A percentile compares a stretch with the other conserved stretches of the same genome.
phyloP scores from a whole-genome alignment of 1,140 invertebrate genomes.

The Drosophila eugracilis region DNA sequence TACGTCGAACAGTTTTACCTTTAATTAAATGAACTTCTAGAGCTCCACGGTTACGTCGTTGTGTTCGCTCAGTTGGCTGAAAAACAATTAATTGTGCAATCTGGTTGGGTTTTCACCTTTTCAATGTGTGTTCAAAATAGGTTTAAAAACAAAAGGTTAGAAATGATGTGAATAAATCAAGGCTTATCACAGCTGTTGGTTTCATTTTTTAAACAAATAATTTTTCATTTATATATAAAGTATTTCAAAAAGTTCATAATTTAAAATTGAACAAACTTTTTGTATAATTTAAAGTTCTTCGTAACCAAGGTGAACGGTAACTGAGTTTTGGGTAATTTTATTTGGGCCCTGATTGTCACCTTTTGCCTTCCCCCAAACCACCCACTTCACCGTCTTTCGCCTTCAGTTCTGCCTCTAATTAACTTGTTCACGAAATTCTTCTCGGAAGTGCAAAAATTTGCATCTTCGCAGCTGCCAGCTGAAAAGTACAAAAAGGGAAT shows the following conservation, averaged over 20 bases:
- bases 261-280: constrained; percentile 5
- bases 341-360: constrained; percentile 36
- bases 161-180: constrained; percentile 2
- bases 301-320: not conserved
- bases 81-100: constrained; percentile 1
- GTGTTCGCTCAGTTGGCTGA: not conserved
- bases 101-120: not conserved
- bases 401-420: constrained; percentile 23
- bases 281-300: constrained; percentile 3
- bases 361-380: not conserved
- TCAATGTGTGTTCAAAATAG: not conserved
- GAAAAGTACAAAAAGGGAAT: constrained; percentile 4
- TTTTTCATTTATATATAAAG: not conserved
- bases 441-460: constrained; percentile 39
- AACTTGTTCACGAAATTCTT: constrained; percentile 31
- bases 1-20: constrained; percentile 19
- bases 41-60: not conserved
- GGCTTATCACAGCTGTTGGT: not conserved
- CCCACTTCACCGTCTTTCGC: not conserved
- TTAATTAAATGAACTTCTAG: constrained; percentile 43
- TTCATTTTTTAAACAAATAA: not conserved
- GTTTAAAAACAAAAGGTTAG: not conserved
- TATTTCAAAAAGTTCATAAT: not conserved
- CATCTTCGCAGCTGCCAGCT: constrained; percentile 23
- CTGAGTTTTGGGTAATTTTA: constrained; percentile 29